A percentile compares a stretch with the other conserved stretches of the same genome.
These are phyloP conservation scores for Mus spicilegus DNA, from an alignment of 2,113 vertebrate genomes.

Conservation along the genomic window DNA sequence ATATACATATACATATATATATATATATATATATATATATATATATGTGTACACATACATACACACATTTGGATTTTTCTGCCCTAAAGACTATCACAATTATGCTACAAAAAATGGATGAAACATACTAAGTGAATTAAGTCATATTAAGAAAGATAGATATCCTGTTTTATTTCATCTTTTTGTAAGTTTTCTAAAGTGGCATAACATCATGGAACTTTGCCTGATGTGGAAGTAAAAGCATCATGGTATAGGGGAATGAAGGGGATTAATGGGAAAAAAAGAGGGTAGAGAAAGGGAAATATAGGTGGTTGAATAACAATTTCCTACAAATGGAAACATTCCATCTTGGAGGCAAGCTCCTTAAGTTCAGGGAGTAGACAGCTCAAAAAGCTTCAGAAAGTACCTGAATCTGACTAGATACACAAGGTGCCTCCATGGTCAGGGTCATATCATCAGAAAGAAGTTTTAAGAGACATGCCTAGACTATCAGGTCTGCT, in stretches of 20 bases:
- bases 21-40: too few species aligned
- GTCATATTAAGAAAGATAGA: not conserved
- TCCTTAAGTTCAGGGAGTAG: not conserved
- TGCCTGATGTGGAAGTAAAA: not conserved
- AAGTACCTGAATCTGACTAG: not conserved
- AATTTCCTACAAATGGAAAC: not conserved
- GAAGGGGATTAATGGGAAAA: fast-evolving
- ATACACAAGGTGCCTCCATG: not conserved
- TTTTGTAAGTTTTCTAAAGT: not conserved
- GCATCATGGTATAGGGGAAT: not conserved
- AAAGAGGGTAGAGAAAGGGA: not conserved
- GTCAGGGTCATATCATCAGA: not conserved
- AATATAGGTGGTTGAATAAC: not conserved
- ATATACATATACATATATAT: too few species aligned
- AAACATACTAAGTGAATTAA: not conserved
- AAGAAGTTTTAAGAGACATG: not conserved
- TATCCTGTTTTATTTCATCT: not conserved
- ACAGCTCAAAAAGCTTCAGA: not conserved
- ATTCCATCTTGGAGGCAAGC: not conserved
- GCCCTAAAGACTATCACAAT: not conserved
- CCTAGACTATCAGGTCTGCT: not conserved
- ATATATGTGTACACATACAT: too few species aligned
- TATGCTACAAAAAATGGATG: not conserved
- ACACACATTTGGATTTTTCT: not conserved
- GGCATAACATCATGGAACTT: not conserved